Evolutionary conservation across 2,113 vertebrate species (phyloP), one percentile per base, ranked within the genome.

Genomic region (Rutilus rutilus): DNA sequence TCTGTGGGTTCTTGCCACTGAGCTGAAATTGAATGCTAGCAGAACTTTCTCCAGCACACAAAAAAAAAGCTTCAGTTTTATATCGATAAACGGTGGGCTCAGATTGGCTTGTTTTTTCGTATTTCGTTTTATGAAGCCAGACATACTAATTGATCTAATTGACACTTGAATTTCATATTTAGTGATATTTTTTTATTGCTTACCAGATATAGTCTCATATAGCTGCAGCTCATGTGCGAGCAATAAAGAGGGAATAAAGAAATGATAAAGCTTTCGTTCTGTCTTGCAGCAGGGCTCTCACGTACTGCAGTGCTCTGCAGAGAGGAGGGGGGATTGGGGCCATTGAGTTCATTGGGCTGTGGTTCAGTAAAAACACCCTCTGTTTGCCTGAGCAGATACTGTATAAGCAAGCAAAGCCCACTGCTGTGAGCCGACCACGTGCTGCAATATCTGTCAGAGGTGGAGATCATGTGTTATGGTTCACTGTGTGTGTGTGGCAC

Each of bases 341-440:
- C 90, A 93, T 11, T 79, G 93, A 90, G 93, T 93, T 93, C 90
- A 88, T 67, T 65, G 78, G 23, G 65, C 69, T 30, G 52, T 81
- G 62, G 30, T 39, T 87, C 36, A 65, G 54, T 19, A 81, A 74
- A 82, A 86, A 84, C 10, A 25, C 21, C 17, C 14, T 54, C 73
- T 86, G 85, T 71, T 74, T 87, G 79, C 23, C 77, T 79, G 84
- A 6, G 45, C 67, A 33, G 47, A 87, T 42, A 50, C 64, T 74
- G 52, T 27, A 7, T 33, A 81, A 85, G 62, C 71, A 85, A 69
- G 77, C 86, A 82, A 62, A 73, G 25, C 78, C 82, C 39, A 57
- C 84, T 59, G 88, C 87, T 82, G 64, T 67, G 83, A 86, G 86
- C 59, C 82, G 82, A 88, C 85, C 83, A 89, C 73, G 75, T 84